These are phyloP conservation scores for Electrona antarctica DNA, from an alignment of 2,113 vertebrate species.

Conservation along the genomic window DNA sequence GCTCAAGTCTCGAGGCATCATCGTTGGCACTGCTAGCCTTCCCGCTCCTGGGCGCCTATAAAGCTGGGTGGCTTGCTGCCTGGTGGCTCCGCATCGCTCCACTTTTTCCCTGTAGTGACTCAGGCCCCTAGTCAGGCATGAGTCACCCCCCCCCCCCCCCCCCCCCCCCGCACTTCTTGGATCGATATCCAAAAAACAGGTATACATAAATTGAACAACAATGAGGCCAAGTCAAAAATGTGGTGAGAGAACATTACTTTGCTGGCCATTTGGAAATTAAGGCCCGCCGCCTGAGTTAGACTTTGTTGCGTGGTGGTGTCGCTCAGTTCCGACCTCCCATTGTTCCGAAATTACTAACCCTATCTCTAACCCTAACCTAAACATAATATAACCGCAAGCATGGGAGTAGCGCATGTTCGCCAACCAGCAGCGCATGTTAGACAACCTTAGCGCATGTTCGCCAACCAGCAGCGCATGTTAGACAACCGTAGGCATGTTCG, in stretches of 20 bases:
- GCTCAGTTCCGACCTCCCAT: too few relatives aligned
- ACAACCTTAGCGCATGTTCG: too few relatives aligned
- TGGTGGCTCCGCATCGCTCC: conserved; percentile 37
- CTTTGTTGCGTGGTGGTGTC: too few relatives aligned
- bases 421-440: too few relatives aligned
- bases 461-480: too few relatives aligned
- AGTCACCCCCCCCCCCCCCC: conserved; percentile 57
- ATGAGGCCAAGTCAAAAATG: conserved; percentile 60
- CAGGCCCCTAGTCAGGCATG: conserved; percentile 59
- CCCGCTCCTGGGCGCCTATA: conserved; percentile 37
- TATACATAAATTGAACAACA: conserved; percentile 74
- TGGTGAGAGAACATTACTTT: conserved; percentile 58
- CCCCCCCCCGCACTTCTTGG: conserved; percentile 50
- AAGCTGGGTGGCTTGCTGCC: conserved; percentile 40
- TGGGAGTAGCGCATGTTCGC: too few relatives aligned
- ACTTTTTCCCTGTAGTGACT: conserved; percentile 60
- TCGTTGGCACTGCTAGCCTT: conserved; percentile 35
- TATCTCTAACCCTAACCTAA: too few relatives aligned
- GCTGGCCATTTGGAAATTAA: conserved; percentile 67
- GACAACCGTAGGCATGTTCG: too few relatives aligned
- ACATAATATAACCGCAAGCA: too few relatives aligned
- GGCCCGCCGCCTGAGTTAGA: background rate
- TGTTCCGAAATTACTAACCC: too few relatives aligned
- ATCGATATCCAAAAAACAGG: conserved; percentile 70
- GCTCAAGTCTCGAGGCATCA: conserved; percentile 5